Evolutionary conservation across 2,113 vertebrate genomes (phyloP).

Genomic region (Ifrita kowaldi): DNA sequence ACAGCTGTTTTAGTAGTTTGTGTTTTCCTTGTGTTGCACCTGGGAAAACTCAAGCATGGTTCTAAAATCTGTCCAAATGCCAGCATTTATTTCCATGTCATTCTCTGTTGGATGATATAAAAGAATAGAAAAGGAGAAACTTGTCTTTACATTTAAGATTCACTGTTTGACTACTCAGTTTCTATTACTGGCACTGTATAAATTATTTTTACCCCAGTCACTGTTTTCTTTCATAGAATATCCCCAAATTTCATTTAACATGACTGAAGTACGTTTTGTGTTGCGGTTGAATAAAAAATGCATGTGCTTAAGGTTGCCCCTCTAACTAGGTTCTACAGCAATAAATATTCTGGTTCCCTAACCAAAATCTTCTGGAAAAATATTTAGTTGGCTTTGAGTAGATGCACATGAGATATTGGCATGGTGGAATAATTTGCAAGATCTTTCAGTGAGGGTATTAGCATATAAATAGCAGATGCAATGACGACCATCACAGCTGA

Average conservation of each 20-base stretch:
- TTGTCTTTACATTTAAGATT: not conserved
- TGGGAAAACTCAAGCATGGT: not conserved
- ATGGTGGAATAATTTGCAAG: slow-evolving; percentile 95
- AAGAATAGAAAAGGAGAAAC: not conserved
- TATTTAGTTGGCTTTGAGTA: slow-evolving; percentile 75
- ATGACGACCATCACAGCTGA: slow-evolving; percentile 96
- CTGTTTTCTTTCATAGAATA: not conserved
- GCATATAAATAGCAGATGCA: slow-evolving; percentile 99
- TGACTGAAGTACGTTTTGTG: not conserved
- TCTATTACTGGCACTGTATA: not conserved
- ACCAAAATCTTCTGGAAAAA: slow-evolving; percentile 52
- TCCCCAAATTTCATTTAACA: not conserved
- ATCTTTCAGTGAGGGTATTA: slow-evolving; percentile 95
- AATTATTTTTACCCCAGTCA: not conserved
- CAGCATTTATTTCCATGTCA: not conserved
- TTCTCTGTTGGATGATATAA: not conserved
- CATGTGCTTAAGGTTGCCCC: not conserved
- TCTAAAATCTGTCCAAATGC: not conserved
- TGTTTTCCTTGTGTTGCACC: not conserved
- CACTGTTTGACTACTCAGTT: not conserved
- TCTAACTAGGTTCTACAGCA: not conserved
- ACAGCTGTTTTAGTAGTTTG: not conserved
- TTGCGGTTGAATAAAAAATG: not conserved
- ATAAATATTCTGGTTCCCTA: slow-evolving; percentile 45
- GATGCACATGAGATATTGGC: slow-evolving; percentile 93